These are phyloP conservation scores for Bombyx mori DNA, from an alignment of 1,140 invertebrate species.

Conservation along the genomic window DNA sequence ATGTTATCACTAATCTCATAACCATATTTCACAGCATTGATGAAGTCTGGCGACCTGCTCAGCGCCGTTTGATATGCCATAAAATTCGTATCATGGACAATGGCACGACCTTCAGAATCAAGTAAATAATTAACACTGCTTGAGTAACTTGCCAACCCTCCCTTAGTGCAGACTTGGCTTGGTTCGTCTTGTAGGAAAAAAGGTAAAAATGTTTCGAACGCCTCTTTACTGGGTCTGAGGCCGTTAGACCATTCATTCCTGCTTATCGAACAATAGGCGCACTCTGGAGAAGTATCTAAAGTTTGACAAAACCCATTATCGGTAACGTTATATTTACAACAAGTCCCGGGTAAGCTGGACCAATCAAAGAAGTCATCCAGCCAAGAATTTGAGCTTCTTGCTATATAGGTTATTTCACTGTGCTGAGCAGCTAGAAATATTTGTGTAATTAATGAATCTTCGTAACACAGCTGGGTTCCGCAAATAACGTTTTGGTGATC, in stretches of 20 bases:
- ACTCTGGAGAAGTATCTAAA: conserved; percentile 41
- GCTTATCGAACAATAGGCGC: conserved; percentile 50
- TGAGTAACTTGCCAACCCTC: conserved; percentile 80
- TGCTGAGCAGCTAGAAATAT: conserved; percentile 80
- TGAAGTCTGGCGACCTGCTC: conserved; percentile 86
- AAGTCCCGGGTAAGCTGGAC: conserved; percentile 71
- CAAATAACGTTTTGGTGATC: conserved; percentile 85
- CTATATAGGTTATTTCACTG: conserved; percentile 79
- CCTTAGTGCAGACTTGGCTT: conserved; percentile 82
- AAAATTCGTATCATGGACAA: conserved; percentile 81
- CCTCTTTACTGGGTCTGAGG: conserved; percentile 66
- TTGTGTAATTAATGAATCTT: conserved; percentile 82
- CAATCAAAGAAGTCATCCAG: conserved; percentile 94
- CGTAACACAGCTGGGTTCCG: conserved; percentile 78
- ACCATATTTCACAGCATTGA: conserved; percentile 81
- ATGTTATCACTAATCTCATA: conserved; percentile 83
- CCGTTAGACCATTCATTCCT: conserved; percentile 55
- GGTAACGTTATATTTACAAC: conserved; percentile 75
- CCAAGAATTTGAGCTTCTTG: conserved; percentile 87
- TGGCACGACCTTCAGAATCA: conserved; percentile 68
- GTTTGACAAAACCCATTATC: conserved; percentile 79
- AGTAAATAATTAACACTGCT: conserved; percentile 75
- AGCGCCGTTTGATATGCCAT: conserved; percentile 92
- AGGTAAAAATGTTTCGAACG: conserved; percentile 82
- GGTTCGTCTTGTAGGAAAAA: conserved; percentile 90